These are phyloP conservation scores for Diarsia mendica DNA, from an alignment of 2,888 invertebrate species.

Conservation along the genomic window DNA sequence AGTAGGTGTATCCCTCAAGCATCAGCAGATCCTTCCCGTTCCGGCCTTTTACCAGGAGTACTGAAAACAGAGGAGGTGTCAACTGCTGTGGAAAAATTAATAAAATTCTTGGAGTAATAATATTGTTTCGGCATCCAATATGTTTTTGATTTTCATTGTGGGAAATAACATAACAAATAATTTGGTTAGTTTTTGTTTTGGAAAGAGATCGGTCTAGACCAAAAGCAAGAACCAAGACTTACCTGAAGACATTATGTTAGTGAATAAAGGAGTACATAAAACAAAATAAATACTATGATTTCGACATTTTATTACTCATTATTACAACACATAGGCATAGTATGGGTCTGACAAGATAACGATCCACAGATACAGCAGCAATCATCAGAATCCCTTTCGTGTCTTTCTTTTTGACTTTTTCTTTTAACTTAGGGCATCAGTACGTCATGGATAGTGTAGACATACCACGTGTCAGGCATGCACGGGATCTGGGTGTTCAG, in stretches of 20 bases:
- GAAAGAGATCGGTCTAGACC: background rate
- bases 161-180: background rate
- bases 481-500: no score
- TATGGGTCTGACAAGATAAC: background rate
- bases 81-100: conserved; percentile 33
- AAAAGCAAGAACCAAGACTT: conserved; percentile 15
- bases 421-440: no score
- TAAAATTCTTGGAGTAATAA: background rate
- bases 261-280: conserved; percentile 2
- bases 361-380: no score
- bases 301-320: conserved; percentile 5
- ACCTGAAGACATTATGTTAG: conserved; percentile 21
- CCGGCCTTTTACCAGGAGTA: conserved; percentile 85
- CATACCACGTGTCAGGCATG: no score
- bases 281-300: conserved; percentile 4
- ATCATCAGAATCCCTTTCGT: no score
- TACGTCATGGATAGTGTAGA: no score
- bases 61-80: conserved; percentile 74
- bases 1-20: conserved; percentile 87
- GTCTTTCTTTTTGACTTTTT: no score
- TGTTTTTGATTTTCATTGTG: background rate
- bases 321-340: no score
- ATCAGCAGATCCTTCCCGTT: conserved; percentile 85
- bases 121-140: background rate
- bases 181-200: background rate